Percentiles rank a stretch among this genome's conserved stretches.
phyloP scores from a whole-genome alignment of 2,797 vertebrate genomes.

The Gallinago stenura region DNA sequence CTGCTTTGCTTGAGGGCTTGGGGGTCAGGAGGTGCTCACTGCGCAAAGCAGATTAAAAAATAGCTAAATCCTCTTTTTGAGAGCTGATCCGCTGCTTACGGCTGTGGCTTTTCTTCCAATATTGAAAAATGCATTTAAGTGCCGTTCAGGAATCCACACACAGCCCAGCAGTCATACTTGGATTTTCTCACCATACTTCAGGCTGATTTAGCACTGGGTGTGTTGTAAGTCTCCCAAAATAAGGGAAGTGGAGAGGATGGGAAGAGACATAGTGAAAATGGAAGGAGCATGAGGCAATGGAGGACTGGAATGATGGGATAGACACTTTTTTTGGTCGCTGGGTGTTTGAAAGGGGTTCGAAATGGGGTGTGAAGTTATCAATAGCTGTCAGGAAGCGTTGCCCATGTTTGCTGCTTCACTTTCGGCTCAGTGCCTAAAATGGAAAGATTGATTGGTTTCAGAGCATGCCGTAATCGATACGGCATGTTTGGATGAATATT shows the following conservation, averaged over 20 bases:
- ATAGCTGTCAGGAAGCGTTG: background rate
- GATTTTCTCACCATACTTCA: background rate
- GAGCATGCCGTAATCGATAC: background rate
- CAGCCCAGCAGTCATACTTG: background rate
- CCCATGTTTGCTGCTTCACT: background rate
- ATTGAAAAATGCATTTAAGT: background rate
- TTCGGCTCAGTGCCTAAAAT: background rate
- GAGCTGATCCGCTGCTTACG: background rate
- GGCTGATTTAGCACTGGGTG: background rate
- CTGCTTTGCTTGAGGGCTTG: background rate
- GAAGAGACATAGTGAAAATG: background rate
- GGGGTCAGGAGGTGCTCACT: accelerated
- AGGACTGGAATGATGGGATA: background rate
- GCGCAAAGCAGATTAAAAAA: background rate
- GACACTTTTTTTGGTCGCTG: background rate
- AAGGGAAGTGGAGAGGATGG: accelerated
- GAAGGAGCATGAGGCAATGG: background rate
- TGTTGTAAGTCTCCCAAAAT: background rate
- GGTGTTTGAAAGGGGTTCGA: background rate
- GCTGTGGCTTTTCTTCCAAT: background rate
- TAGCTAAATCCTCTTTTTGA: background rate
- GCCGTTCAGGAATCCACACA: background rate
- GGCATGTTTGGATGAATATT: background rate
- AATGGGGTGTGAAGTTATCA: background rate
- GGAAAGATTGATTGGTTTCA: conserved; percentile 7